Conservation (phyloP, 2,797 vertebrate species). For the Sarcoramphus papa region DNA sequence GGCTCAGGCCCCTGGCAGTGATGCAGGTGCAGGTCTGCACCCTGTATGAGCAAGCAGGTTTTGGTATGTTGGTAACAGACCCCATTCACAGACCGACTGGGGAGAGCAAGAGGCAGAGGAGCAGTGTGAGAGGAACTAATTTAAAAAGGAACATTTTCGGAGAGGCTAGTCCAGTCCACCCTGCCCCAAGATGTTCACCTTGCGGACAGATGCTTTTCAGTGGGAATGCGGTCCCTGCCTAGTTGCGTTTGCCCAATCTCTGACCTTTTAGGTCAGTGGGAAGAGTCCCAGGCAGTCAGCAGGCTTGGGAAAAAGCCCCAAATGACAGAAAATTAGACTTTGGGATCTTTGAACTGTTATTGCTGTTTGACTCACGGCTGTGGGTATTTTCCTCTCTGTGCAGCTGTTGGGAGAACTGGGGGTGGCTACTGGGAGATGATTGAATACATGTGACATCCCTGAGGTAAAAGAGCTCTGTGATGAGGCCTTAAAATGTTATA, state of each 20-base stretch:
- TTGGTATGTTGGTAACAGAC: background rate
- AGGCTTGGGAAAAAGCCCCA: slow-evolving; percentile 21
- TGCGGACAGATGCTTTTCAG: background rate
- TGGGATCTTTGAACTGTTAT: background rate
- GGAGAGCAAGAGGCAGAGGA: background rate
- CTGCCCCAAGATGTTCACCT: background rate
- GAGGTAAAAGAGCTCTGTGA: slow-evolving; percentile 14
- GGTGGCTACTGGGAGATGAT: slow-evolving; percentile 51
- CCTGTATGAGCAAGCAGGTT: background rate
- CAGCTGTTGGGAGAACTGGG: slow-evolving; percentile 61
- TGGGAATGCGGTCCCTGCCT: background rate
- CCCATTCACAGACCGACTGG: fast-evolving
- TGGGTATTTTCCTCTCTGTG: slow-evolving; percentile 14
- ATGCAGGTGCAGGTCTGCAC: background rate
- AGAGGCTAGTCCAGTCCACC: background rate
- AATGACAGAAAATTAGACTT: background rate
- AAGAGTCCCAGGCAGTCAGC: slow-evolving; percentile 18
- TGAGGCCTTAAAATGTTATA: background rate
- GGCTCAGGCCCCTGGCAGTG: background rate
- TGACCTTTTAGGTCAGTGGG: background rate
- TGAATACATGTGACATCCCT: slow-evolving; percentile 33
- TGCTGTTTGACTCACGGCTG: slow-evolving; percentile 31
- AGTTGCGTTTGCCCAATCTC: background rate
- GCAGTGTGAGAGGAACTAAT: background rate
- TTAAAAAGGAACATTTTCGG: background rate